Base-by-base conservation (phyloP, 2,797 vertebrate genomes). In the Saxicola maurus region DNA sequence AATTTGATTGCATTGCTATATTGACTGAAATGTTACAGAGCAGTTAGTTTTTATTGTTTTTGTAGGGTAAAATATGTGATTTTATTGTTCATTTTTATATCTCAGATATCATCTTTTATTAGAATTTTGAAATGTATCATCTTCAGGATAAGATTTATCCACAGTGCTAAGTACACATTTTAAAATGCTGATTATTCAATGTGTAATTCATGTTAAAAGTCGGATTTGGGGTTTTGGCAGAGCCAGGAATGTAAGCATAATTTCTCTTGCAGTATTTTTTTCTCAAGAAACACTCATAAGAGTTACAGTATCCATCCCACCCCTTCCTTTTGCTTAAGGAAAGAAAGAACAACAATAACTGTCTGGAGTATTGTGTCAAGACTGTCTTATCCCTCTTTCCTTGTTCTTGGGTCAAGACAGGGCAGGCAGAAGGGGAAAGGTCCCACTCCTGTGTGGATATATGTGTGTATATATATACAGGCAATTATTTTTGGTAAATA, bases 11-110 rank as follows among this genome's bases (percentile, higher is more conserved):
- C 59, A 37, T 89, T 85, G 55, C 76, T 94, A 21, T 91, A 89
- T 78, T 92, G 89, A 93, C 87, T 86, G 76, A 56, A 91, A 78
- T 72, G 59, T 89, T 87, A 78, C 85, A 69, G 67, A 93, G 77
- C 85, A 78, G 85, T 93, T 92, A 85, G 76, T 48, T 94, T 90
- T 91, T 94, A 94, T 71, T 91, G 61, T 7, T 87, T 86, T 93
- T 80, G 72, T 90, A 72, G 45, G 33, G 35, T 85, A 65, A 93
- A 93, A 66, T 64, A 68, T 33, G 52, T 89, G 57, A 92, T 81
- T 93, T 94, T 92, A 92, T 75, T 87, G 82, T 93, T 93, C 51
- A 51, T 64, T 90, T 94, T 95, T 94, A 85, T 71, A 89, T 75
- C 82, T 94, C 66, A 62, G 85, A 72, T 89, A 92, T 90, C 31